Base-by-base conservation (phyloP, 1,140 invertebrate genomes). In the Muscidifurax raptorellus region DNA sequence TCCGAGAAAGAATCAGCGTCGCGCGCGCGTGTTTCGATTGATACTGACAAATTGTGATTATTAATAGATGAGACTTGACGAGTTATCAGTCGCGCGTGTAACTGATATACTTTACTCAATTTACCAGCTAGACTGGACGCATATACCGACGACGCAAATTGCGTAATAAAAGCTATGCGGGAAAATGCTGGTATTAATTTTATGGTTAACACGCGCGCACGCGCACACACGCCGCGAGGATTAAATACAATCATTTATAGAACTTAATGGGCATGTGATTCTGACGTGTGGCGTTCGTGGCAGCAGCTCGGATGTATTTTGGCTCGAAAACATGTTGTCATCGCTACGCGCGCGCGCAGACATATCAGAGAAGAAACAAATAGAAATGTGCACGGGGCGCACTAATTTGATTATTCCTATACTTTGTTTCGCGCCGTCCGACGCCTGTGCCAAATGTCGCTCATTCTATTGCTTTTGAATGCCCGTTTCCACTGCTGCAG, bases 391-490 rank as follows among this genome's bases (percentile, higher is more conserved):
- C 52, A 67, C 47, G 47, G 18, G 84, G 76, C 83, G 84, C 82
- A 64, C 82, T 80, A 84, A 86, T 82, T 80, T 85, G 85, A 82
- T 86, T 71, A 36, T 78, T 85, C 69, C 64, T 79, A n/a, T n/a
- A 69, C 64, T 76, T 47, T 79, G 66, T 84, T 59, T 77, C 22
- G 36, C 22, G 27, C 1, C 30, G 47, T 27, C 77, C 28, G 36
- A 74, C 22, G 47, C 30, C 22, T 2, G 30, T 80, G 76, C 69
- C 83, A 79, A 80, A 71, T 66, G 32, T 84, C 47, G 76, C 78
- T 82, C 86, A 86, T 87, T 82, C 80, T 69, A 75, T n/a, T 32
- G 83, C 82, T 77, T 83, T 83, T 83, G 80, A 82, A 80, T 86
- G 64, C 76, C 78, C 84, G 5, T n/a, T 22, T 59, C 22, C n/a